Evolutionary conservation across 1,140 invertebrate genomes (phyloP), one percentile per base, ranked within the genome.

Genomic region (Drosophila watanabei): DNA sequence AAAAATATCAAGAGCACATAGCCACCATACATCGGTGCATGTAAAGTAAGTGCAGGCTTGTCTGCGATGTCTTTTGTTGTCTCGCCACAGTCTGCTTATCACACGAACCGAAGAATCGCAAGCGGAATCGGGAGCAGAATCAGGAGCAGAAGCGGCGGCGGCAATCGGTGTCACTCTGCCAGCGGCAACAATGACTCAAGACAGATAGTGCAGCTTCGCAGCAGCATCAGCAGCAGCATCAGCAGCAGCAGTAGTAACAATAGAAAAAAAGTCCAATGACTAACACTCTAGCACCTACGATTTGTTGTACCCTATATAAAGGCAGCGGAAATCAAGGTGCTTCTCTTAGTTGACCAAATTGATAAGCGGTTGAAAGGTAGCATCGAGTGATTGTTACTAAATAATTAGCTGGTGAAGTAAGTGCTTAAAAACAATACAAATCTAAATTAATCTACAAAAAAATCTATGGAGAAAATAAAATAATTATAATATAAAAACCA

Each of bases 51-150:
- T 90, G 87, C 79, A 80, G 80, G 75, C 62, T 90, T 73, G 86
- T 89, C 85, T 85, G 86, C 86, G 63, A 78, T 69, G 82, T 77
- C 85, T 89, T 89, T 89, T 89, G 85, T 89, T 89, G 85, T 89
- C 86, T 89, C 85, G 85, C 88, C 75, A 79, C 78, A 90, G 86
- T 89, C 86, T 89, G 86, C 86, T 88, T 88, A 88, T 88, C 85
- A 75, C 73, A 66, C 48, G 13, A 43, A 54, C 75, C 45, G 45
- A 32, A 35, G 28, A 52, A 52, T 43, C 39, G 11, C 11, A 14
- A 24, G 62, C 62, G 64, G 56, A 65, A 73, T 41, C 61, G 70
- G 56, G 62, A 68, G 45, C 37, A 68, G 56, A 62, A 69, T 41
- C 62, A 76, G 56, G 65, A 73, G 45, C 37, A 58, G 32, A 56